phyloP scores from a whole-genome alignment of 2,797 vertebrate species.

The Sebastiscus albofasciatus region DNA sequence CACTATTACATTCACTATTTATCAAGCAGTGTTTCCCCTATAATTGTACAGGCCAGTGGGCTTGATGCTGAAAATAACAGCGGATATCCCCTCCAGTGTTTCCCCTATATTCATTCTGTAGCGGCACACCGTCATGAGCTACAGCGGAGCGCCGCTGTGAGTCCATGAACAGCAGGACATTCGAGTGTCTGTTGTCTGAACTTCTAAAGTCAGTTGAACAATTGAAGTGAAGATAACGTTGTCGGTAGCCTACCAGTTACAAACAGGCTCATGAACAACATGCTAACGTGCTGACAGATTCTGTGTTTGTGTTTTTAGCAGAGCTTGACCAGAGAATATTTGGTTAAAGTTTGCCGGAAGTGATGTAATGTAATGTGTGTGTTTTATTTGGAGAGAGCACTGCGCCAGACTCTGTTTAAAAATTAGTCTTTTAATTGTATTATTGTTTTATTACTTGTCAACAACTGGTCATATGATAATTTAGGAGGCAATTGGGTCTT shows the following conservation, averaged over 20 bases:
- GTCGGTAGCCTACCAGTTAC: neutral
- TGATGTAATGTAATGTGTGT: no score
- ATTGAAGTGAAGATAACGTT: neutral
- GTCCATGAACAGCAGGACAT: neutral
- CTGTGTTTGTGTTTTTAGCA: neutral
- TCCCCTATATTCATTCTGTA: neutral
- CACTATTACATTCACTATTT: no score
- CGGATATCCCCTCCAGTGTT: neutral
- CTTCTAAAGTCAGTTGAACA: no score
- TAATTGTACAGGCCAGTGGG: neutral
- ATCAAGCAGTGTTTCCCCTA: neutral
- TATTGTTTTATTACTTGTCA: no score
- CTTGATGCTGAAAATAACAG: rapidly evolving
- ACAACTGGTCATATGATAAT: no score
- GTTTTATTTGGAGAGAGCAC: neutral
- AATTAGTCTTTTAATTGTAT: no score
- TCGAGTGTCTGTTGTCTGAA: neutral
- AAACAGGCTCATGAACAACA: neutral
- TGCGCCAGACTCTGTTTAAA: neutral
- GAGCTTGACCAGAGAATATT: neutral
- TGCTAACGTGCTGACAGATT: neutral
- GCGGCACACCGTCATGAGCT: neutral
- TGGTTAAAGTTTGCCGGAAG: neutral
- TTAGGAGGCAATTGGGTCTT: no score
- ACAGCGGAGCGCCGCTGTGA: neutral